phyloP scores from a whole-genome alignment of 2,797 vertebrate genomes.

The Melanotaenia nigrans region DNA sequence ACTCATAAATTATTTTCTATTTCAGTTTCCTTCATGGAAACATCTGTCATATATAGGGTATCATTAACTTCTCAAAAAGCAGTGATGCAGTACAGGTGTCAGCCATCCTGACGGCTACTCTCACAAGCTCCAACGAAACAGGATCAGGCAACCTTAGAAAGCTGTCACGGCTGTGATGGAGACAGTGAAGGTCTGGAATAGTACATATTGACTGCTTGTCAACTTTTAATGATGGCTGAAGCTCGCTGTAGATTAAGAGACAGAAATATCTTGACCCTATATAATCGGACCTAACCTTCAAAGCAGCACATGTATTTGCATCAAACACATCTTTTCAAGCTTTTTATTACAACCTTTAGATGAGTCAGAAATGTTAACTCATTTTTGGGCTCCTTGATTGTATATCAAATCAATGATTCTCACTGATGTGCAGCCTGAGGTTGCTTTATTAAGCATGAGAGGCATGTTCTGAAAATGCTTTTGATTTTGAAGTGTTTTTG shows the following conservation, averaged over 20 bases:
- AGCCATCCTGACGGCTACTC: constrained; percentile 25
- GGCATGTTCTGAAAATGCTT: not conserved
- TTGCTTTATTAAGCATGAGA: not conserved
- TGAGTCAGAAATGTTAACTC: not conserved
- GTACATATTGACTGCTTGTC: constrained; percentile 48
- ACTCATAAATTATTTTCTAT: not conserved
- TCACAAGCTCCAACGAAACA: constrained; percentile 22
- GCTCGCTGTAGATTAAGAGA: constrained; percentile 31
- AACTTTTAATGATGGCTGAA: constrained; percentile 28
- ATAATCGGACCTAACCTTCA: not conserved
- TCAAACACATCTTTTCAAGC: not conserved
- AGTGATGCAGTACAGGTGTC: constrained; percentile 24
- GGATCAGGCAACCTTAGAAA: constrained; percentile 31
- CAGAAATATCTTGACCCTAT: constrained; percentile 2
- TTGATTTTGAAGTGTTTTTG: constrained; percentile 17
- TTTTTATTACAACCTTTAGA: not conserved
- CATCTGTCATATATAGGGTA: not conserved
- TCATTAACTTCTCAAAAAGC: not conserved
- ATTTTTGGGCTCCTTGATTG: constrained; percentile 4
- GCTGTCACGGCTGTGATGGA: constrained; percentile 33
- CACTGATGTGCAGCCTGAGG: not conserved
- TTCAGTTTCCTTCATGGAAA: not conserved
- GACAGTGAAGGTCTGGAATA: constrained; percentile 39
- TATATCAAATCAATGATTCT: not conserved
- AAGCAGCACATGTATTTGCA: not conserved